Conservation (phyloP, 1,140 invertebrate genomes). For the Melanaphis sacchari region DNA sequence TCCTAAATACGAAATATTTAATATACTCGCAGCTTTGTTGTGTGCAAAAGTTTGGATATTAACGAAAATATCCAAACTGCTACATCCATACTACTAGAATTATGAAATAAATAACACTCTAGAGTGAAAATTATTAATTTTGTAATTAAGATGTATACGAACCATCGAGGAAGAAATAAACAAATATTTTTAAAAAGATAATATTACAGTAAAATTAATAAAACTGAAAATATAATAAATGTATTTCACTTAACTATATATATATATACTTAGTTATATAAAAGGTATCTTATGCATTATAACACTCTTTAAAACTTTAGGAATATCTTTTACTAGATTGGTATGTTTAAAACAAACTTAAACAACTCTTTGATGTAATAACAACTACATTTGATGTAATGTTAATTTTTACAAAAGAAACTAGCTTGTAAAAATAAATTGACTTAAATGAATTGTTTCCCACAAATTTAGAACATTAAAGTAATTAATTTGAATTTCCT, state of each 20-base stretch:
- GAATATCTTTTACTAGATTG: neutral
- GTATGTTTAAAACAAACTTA: neutral
- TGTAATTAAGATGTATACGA: neutral
- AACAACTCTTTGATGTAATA: neutral
- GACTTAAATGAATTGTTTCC: neutral
- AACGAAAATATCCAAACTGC: neutral
- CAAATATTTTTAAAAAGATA: neutral
- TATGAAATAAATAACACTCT: no score
- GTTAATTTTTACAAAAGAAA: neutral
- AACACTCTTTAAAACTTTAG: neutral
- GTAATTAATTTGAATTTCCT: neutral
- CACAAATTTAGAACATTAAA: neutral
- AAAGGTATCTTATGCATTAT: neutral
- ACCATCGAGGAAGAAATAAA: neutral
- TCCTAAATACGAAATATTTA: constrained; percentile 38
- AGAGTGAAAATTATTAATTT: neutral
- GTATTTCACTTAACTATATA: no score
- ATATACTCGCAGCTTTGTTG: neutral
- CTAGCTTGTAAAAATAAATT: neutral
- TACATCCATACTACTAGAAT: no score
- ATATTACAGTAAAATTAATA: neutral
- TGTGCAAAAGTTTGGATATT: neutral
- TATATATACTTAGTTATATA: neutral
- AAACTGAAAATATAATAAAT: neutral
- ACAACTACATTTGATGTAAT: neutral